Base-by-base conservation (phyloP, 2,888 invertebrate genomes). In the Oligia strigilis region DNA sequence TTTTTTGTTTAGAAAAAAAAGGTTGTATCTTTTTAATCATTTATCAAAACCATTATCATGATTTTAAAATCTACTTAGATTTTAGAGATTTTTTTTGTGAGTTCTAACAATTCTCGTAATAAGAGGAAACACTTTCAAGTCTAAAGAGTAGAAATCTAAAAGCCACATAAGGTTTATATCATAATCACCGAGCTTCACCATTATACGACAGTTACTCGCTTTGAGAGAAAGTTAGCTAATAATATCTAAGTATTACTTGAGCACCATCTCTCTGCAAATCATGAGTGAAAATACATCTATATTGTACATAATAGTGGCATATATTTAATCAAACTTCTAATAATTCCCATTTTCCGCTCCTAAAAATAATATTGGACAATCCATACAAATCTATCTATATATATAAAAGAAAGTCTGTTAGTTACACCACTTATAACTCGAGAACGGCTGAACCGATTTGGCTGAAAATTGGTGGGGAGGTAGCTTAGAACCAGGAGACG, bases 211-310 rank as follows among this genome's bases (percentile, higher is more conserved):
- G 55, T 80, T 77, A 77, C 17, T 66, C 0, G 36, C 23, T 62
- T 66, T 43, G 11, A 72, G 81, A 49, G 81, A 83, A 83, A 83
- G 83, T 81, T 1, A 49, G 55, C 49, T 67, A 74, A 83, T 84
- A 81, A 76, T 46, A 29, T 4, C 2, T 62, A 2, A 75, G 62
- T 49, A 55, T 64, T 19, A 72, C 14, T 70, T 80, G 55, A 60
- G 13, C 9, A 46, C 14, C 40, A n/a, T 62, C 46, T 64, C 17
- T 65, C 23, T 14, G 29, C 6, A 23, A 70, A 72, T 75, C 4
- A 62, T 70, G 14, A 29, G 55, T 52, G 36, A 58, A 83, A 64
- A 75, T n/a, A n/a, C 1, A 1, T 36, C 23, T 36, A 8, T 29
- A n/a, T 11, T 36, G 5, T 36, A 36, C 13, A 13, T 14, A 29